Evolutionary conservation across 1,140 invertebrate species (phyloP).

Genomic region (Solenopsis invicta): DNA sequence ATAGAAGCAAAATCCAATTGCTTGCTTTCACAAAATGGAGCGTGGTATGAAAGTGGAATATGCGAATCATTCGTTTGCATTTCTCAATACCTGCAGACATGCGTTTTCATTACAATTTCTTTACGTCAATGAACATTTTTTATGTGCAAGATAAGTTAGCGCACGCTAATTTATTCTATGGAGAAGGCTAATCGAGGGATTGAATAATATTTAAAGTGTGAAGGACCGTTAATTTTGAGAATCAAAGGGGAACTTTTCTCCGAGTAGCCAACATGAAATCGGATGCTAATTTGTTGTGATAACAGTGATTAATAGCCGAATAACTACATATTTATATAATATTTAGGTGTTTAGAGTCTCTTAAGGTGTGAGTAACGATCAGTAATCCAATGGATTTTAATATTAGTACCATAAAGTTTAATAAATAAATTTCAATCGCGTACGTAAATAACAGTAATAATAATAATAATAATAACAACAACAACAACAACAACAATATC

Average conservation of each 20-base stretch:
- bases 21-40: slow-evolving; percentile 29
- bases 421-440: slow-evolving; percentile 49
- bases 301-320: slow-evolving; percentile 34
- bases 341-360: slow-evolving; percentile 75
- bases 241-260: slow-evolving; percentile 48
- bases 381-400: slow-evolving; percentile 38
- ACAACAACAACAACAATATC: slow-evolving; percentile 37
- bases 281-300: slow-evolving; percentile 52
- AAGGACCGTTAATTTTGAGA: slow-evolving; percentile 35
- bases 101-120: slow-evolving; percentile 34
- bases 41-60: slow-evolving; percentile 30
- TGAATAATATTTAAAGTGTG: slow-evolving; percentile 26
- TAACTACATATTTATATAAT: slow-evolving; percentile 21
- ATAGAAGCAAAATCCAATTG: slow-evolving; percentile 26
- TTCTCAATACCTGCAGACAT: slow-evolving; percentile 15
- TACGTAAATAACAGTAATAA: slow-evolving; percentile 39
- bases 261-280: slow-evolving; percentile 36
- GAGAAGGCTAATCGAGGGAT: neutral
- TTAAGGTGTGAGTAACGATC: slow-evolving; percentile 63
- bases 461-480: slow-evolving; percentile 45
- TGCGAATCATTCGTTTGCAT: slow-evolving; percentile 35
- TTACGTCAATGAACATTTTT: slow-evolving; percentile 35
- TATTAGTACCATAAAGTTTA: slow-evolving; percentile 69
- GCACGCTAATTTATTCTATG: neutral
- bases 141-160: slow-evolving; percentile 27